phyloP scores from a whole-genome alignment of 1,140 invertebrate species.

The Periplaneta americana region DNA sequence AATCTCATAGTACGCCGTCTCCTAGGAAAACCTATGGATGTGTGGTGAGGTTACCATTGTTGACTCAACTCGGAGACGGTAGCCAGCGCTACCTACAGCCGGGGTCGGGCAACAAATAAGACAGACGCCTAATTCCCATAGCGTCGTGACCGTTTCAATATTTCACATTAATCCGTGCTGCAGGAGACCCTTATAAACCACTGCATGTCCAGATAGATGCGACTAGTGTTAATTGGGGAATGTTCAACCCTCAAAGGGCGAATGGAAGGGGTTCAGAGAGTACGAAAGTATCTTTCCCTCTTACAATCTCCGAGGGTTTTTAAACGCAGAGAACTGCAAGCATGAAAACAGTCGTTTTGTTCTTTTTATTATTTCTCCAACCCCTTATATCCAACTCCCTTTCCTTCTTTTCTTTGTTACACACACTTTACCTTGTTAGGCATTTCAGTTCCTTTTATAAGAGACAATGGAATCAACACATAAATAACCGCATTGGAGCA shows the following conservation, averaged over 20 bases:
- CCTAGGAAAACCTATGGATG: neutral
- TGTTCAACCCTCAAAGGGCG: neutral
- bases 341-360: neutral
- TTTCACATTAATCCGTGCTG: neutral
- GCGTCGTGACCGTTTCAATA: neutral
- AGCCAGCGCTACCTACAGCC: neutral
- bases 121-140: neutral
- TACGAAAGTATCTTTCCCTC: neutral
- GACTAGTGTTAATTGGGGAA: neutral
- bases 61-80: neutral
- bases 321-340: neutral
- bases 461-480: conserved; percentile 2
- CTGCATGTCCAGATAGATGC: neutral
- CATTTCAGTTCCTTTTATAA: neutral
- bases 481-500: conserved; percentile 5
- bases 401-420: neutral
- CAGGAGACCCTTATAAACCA: neutral
- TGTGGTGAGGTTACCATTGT: neutral
- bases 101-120: neutral
- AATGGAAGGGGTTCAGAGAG: neutral
- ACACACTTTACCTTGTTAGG: neutral
- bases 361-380: neutral
- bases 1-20: neutral
- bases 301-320: neutral
- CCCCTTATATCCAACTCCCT: neutral